Base-by-base conservation (phyloP, 2,113 vertebrate genomes). In the Physeter macrocephalus region DNA sequence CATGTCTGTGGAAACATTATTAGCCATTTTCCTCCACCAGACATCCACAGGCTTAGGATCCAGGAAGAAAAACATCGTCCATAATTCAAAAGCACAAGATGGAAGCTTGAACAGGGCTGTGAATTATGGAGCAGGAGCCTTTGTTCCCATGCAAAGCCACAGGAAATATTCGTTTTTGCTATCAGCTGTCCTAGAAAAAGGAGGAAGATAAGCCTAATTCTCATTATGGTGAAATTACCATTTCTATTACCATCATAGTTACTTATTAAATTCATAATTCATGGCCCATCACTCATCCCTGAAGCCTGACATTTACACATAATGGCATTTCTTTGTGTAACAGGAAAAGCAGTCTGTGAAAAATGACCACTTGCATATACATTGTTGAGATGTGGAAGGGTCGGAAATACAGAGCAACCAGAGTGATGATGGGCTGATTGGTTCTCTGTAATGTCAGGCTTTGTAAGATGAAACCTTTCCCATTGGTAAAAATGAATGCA, bases 11-110 rank as follows among this genome's bases (percentile, higher is more conserved):
- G 18, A 82, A 95, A 88, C 27, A 41, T 78, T 36, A 67, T 43
- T 93, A 82, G n/a, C 66, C 57, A 39, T 93, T 96, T 97, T 83
- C n/a, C 72, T 88, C 74, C 43, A 92, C 10, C 43, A 54, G 27
- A 57, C 29, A 81, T 52, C 57, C 41, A 41, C 31, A 88, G 27
- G 43, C 25, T 78, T 57, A 78, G 20, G 34, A 74, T 90, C 52
- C 46, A 82, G 11, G 67, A 91, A 96, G 72, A 54, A 97, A 96
- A 93, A 77, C 20, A 41, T 17, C 43, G n/a, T 83, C 49, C 13
- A 74, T 97, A 84, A 96, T 95, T 96, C 78, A 89, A 85, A 97
- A 94, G 43, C 54, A 43, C 64, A 69, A 46, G 46, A 84, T 49
- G 10, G 57, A 93, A 86, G 8, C 57, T 78, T 78, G 49, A 95